Base-by-base conservation (phyloP, 2,113 vertebrate species). In the Chaetops frenatus region DNA sequence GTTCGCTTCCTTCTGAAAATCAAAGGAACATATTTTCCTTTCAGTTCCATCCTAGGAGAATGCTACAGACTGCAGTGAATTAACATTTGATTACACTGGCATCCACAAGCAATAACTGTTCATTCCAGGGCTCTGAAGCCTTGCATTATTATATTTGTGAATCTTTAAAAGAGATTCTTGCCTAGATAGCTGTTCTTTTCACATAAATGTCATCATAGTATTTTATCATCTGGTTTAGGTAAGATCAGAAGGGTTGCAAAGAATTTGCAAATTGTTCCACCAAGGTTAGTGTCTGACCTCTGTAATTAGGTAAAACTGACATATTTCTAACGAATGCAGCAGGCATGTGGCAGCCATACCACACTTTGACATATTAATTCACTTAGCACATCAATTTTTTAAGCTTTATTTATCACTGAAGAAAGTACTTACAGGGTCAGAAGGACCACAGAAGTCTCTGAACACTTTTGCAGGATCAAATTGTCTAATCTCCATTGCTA, bases 361-460 rank as follows among this genome's bases (percentile, higher is more conserved):
- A 66, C 24, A 66, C 18, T 51, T 10, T 1, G 19, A 27, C 57
- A 60, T 79, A 91, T 92, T 89, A 71, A 74, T 51, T 87, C 66
- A 69, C 25, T 28, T 12, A 62, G 15, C 11, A 65, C 20, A 76
- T 44, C 28, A 40, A 56, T 15, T 86, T 83, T 69, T 94, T 28
- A 53, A 81, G 84, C 18, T 7, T 78, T 61, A 58, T 40, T 92
- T 76, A 57, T 48, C 29, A 65, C 25, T 92, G 72, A 83, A 76
- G 42, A 60, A 60, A 92, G 44, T 91, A 99, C 99, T 99, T 98
- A 99, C 99, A 71, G 99, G 99, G 94, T 99, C 99, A 38, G 98
- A 97, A 40, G 99, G 99, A 29, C 99, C 99, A 89, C 99, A 99
- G 96, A 99, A 98, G 50, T 99, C 98, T 95, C 99, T 98, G 97